Evolutionary conservation across 2,797 vertebrate genomes (phyloP).

Genomic region (Phyllotis vaccarum): DNA sequence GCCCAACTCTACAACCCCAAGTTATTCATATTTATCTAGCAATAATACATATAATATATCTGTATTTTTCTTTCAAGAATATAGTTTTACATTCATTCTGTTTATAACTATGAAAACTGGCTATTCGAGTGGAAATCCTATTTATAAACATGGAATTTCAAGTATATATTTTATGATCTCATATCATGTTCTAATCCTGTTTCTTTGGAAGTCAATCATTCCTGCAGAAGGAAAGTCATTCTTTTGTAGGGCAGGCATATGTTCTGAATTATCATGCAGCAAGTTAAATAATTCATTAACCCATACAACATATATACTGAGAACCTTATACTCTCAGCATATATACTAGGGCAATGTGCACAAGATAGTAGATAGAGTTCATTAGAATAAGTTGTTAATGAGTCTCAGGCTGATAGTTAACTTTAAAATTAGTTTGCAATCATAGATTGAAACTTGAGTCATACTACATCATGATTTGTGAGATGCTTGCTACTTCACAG

Average conservation of each 20-base stretch:
- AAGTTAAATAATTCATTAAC: background rate
- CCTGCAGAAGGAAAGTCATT: background rate
- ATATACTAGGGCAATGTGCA: background rate
- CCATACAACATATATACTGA: background rate
- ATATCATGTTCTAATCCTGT: background rate
- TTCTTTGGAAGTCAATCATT: background rate
- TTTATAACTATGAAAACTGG: background rate
- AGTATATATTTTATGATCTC: background rate
- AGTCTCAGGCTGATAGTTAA: background rate
- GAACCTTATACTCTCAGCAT: background rate
- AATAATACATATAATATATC: background rate
- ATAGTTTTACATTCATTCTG: background rate
- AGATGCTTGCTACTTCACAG: rapidly evolving
- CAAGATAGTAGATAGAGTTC: background rate
- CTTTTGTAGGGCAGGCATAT: background rate
- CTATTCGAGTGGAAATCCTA: background rate
- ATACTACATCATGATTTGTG: background rate
- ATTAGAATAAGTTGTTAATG: background rate
- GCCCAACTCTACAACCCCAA: background rate
- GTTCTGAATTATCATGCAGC: background rate
- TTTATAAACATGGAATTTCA: background rate
- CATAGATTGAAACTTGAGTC: background rate
- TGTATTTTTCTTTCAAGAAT: background rate
- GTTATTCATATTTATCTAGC: background rate
- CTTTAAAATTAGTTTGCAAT: background rate